phyloP scores from a whole-genome alignment of 2,888 invertebrate genomes.

The Lottia scabra region DNA sequence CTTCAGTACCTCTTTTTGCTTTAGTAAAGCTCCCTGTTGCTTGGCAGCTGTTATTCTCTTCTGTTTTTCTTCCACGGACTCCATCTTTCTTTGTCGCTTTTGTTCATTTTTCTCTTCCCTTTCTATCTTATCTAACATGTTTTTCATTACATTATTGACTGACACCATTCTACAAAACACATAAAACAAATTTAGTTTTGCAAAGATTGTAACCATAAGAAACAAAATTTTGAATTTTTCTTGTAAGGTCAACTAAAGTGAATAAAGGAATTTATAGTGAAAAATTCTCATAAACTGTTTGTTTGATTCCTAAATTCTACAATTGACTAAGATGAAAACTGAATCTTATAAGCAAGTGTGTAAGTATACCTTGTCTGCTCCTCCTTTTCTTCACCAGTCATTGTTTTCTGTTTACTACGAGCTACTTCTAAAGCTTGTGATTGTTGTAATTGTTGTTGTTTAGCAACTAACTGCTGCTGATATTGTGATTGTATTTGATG shows the following conservation, averaged over 20 bases:
- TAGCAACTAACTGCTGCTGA: slow-evolving; percentile 18
- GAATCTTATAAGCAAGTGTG: neutral
- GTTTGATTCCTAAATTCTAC: too few species aligned
- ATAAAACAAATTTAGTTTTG: neutral
- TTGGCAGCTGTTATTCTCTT: slow-evolving; percentile 73
- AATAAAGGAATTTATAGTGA: too few species aligned
- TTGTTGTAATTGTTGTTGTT: slow-evolving; percentile 34
- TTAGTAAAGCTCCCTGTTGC: slow-evolving; percentile 82
- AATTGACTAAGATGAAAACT: neutral
- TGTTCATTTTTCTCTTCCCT: slow-evolving; percentile 64
- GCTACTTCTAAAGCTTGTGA: slow-evolving; percentile 24
- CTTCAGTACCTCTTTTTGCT: slow-evolving; percentile 91
- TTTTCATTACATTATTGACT: slow-evolving; percentile 63
- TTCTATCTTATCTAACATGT: slow-evolving; percentile 68
- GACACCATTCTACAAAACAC: slow-evolving; percentile 52
- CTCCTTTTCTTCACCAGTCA: slow-evolving; percentile 66
- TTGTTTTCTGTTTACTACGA: slow-evolving; percentile 36
- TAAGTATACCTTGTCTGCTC: slow-evolving; percentile 64
- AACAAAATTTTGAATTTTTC: too few species aligned
- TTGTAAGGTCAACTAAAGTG: too few species aligned
- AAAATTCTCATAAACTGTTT: too few species aligned
- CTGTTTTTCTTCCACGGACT: slow-evolving; percentile 72
- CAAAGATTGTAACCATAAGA: neutral
- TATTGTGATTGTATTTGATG: slow-evolving; percentile 20
- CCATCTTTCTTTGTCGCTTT: slow-evolving; percentile 61